Evolutionary conservation across 1,140 invertebrate species (phyloP).

Genomic region (Sarcophaga peregrina): DNA sequence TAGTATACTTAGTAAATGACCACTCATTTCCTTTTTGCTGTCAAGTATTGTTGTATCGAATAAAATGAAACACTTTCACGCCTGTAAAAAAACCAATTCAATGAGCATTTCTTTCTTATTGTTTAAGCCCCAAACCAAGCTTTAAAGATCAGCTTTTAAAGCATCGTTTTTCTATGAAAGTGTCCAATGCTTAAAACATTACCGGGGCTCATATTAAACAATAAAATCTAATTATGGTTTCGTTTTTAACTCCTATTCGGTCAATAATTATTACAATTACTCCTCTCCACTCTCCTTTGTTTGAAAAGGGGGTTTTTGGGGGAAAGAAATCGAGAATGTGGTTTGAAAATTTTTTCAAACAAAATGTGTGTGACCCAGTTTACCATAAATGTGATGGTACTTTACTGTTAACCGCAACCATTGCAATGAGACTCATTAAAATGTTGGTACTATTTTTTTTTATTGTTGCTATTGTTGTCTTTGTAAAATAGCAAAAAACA

Average conservation of each 20-base stretch:
- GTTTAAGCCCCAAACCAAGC: neutral
- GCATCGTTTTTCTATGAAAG: neutral
- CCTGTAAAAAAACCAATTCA: neutral
- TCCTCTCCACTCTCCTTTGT: neutral
- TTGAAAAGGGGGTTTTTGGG: neutral
- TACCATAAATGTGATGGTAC: neutral
- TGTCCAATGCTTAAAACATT: neutral
- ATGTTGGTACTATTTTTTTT: neutral
- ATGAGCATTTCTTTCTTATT: neutral
- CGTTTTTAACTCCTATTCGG: neutral
- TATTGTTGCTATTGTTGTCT: too few species aligned
- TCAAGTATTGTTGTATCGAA: neutral
- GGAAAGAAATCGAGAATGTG: neutral
- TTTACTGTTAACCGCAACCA: neutral
- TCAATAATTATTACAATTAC: slow-evolving; percentile 12
- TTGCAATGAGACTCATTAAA: neutral
- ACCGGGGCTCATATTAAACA: neutral
- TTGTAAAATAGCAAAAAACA: too few species aligned
- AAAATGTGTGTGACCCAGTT: slow-evolving; percentile 16
- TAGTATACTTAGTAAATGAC: neutral
- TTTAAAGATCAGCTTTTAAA: neutral
- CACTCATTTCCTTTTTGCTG: slow-evolving; percentile 5
- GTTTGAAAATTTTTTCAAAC: neutral
- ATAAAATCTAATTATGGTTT: slow-evolving; percentile 20
- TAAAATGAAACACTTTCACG: slow-evolving; percentile 14